Conservation (phyloP, 2,888 invertebrate species). For the Caenorhabditis sp. region DNA sequence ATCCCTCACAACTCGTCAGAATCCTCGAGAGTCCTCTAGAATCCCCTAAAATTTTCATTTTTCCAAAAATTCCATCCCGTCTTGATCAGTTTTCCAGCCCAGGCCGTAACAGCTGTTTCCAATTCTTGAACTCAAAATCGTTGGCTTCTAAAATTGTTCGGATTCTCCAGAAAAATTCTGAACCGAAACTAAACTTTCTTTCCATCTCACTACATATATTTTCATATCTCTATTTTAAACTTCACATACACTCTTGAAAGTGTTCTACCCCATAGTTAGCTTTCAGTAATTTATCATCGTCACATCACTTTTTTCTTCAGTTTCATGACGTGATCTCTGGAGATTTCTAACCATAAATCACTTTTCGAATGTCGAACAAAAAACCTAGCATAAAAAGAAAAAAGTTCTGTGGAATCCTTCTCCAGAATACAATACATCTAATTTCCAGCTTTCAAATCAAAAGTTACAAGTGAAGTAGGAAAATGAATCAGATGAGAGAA, state of each 20-base stretch:
- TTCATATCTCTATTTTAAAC: background rate
- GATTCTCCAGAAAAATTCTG: too few relatives aligned
- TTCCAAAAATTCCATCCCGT: too few relatives aligned
- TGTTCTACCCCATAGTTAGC: background rate
- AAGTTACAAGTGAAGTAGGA: constrained; percentile 2
- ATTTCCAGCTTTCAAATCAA: constrained; percentile 14
- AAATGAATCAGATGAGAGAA: constrained; percentile 12
- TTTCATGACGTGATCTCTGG: constrained; percentile 20
- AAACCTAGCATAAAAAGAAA: background rate
- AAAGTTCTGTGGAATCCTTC: background rate
- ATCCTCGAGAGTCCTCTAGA: too few relatives aligned
- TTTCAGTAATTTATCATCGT: constrained; percentile 11
- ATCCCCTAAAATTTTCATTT: too few relatives aligned
- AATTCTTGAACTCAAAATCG: too few relatives aligned
- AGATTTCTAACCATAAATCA: constrained; percentile 22
- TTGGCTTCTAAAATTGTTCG: too few relatives aligned
- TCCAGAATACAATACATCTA: constrained; percentile 13
- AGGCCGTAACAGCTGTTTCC: too few relatives aligned
- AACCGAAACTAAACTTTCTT: background rate
- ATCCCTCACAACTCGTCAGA: too few relatives aligned
- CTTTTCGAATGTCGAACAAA: constrained; percentile 4
- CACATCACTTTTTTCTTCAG: constrained; percentile 4
- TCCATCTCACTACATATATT: background rate
- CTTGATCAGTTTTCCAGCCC: too few relatives aligned
- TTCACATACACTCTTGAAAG: background rate